Evolutionary conservation across 2,888 invertebrate genomes (phyloP).

Genomic region (Ferrisia virgata): DNA sequence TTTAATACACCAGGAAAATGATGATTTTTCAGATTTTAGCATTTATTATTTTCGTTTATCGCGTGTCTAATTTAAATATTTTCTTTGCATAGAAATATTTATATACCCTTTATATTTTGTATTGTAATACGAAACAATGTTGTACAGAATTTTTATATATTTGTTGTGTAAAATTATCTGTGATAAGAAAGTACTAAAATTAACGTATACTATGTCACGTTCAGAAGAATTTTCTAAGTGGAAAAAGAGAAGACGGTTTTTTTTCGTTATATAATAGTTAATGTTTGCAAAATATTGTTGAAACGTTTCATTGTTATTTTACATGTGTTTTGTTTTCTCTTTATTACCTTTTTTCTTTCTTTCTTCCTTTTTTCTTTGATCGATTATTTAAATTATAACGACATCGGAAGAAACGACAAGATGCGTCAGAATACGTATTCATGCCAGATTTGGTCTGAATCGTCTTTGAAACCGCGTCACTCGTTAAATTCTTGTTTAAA

Average conservation of each 20-base stretch:
- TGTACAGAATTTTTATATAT: constrained; percentile 30
- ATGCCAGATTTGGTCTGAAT: not conserved
- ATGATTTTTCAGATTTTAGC: constrained; percentile 20
- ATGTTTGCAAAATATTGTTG: constrained; percentile 29
- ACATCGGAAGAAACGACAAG: not conserved
- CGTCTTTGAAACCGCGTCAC: not conserved
- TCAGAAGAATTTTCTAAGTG: not conserved
- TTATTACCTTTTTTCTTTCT: not conserved
- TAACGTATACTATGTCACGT: not conserved
- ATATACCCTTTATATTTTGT: constrained; percentile 3
- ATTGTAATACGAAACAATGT: constrained; percentile 2
- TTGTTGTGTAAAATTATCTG: constrained; percentile 29
- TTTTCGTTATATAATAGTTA: constrained; percentile 26
- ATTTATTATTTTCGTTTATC: constrained; percentile 28
- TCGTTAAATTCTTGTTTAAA: not conserved
- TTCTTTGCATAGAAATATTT: not conserved
- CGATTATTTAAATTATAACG: not conserved
- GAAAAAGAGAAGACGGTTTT: not conserved
- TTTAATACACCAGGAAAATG: not conserved
- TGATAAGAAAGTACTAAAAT: constrained; percentile 29
- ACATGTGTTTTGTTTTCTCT: constrained; percentile 7
- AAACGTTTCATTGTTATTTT: constrained; percentile 27
- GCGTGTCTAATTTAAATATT: not conserved
- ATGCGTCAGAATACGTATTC: not conserved
- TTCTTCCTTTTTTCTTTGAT: not conserved